Percentiles rank a stretch among this genome's conserved stretches.
These are phyloP conservation scores for Plecotus auritus DNA, from an alignment of 2,113 vertebrate genomes.

Conservation along the genomic window DNA sequence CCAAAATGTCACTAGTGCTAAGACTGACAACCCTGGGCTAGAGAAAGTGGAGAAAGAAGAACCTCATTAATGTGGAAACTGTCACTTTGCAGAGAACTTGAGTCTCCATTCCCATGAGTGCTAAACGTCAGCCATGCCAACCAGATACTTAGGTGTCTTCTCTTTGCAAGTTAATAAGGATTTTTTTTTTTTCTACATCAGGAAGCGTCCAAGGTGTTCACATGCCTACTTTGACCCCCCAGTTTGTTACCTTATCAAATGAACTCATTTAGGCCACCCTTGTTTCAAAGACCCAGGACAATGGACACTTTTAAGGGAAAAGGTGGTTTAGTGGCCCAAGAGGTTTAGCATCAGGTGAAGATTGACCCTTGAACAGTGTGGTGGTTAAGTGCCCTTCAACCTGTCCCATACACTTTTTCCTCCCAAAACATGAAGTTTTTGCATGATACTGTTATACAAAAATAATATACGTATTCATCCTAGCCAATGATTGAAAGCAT, in stretches of 20 bases:
- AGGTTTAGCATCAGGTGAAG: neutral
- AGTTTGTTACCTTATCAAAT: neutral
- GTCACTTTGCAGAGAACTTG: neutral
- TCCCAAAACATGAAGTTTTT: neutral
- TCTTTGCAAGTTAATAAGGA: neutral
- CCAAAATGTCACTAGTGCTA: fast-evolving
- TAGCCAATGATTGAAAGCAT: neutral
- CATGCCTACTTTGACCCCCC: neutral
- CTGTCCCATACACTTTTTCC: fast-evolving
- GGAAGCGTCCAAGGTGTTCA: neutral
- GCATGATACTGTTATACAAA: neutral
- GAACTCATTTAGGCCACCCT: fast-evolving
- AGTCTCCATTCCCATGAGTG: neutral
- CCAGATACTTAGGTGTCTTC: neutral
- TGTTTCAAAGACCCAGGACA: neutral
- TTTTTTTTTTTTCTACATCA: neutral
- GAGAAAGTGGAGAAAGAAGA: neutral
- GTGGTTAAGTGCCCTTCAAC: fast-evolving
- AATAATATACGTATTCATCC: neutral
- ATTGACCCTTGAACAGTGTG: fast-evolving
- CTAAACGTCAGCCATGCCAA: neutral
- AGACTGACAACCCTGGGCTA: neutral
- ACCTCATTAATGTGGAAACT: neutral
- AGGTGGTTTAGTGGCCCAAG: neutral
- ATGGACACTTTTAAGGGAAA: neutral